Base-by-base conservation (phyloP, 2,113 vertebrate species). In the Ictalurus punctatus region DNA sequence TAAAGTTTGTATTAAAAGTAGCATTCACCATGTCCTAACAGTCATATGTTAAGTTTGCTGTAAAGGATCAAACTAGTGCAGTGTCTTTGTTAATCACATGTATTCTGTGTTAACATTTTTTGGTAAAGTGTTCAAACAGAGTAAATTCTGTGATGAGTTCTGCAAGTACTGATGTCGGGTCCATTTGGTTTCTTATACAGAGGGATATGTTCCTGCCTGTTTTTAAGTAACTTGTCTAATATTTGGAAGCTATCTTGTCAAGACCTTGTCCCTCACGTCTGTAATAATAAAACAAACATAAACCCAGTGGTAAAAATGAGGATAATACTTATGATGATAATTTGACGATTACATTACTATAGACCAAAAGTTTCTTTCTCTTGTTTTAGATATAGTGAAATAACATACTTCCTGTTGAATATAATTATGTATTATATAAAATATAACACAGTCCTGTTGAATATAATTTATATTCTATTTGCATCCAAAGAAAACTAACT, bases 21-120 rank as follows among this genome's bases (percentile, higher is more conserved):
- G 95, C 92, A 93, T 94, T 93, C 93, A 94, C 93, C 94, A 93
- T 91, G 92, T 69, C 90, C 93, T 90, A 88, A 48, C 91, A 90
- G 92, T 92, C 65, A 92, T 92, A 88, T 86, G 34, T 93, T 92
- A 92, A 25, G 25, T 88, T 89, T 89, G 84, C 71, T 86, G 59
- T 88, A 25, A 83, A 83, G 76, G 76, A 78, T 69, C 34, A 4
- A 59, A 79, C 65, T 80, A 83, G 23, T 23, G 10, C 61, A 37
- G 65, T 34, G 0, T 71, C 61, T 54, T 82, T 82, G n/a, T 56
- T 81, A 44, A 73, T 30, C 65, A 83, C 12, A 19, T 40, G 54
- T 82, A 78, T 48, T 59, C 85, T 63, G 85, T 86, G 40, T 79
- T 86, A 48, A 79, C 37, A 30, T 79, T 69, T 85, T 84, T 83